Conservation (phyloP, 2,888 invertebrate species). For the Tineola bisselliella region DNA sequence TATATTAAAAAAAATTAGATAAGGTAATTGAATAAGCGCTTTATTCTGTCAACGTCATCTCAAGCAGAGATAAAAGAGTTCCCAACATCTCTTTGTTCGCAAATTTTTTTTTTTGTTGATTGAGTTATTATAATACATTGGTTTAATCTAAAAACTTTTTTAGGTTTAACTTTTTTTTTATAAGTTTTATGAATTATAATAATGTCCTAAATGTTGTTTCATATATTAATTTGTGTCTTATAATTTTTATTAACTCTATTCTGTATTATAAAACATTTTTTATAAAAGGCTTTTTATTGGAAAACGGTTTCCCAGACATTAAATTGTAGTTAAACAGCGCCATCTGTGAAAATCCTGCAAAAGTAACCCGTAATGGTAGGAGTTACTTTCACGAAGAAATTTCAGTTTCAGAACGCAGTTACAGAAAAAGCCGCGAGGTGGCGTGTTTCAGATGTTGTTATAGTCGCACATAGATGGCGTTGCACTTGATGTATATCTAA, state of each 20-base stretch:
- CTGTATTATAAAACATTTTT: no score
- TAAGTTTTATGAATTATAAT: no score
- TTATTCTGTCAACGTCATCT: background rate
- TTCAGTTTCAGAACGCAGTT: background rate
- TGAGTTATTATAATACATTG: background rate
- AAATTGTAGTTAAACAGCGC: background rate
- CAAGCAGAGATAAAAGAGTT: background rate
- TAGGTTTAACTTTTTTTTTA: background rate
- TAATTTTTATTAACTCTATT: no score
- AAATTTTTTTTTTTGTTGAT: background rate
- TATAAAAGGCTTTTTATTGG: no score
- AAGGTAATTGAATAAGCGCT: background rate
- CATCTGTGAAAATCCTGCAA: background rate
- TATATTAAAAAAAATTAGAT: background rate
- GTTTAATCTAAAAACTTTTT: background rate
- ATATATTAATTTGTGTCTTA: no score
- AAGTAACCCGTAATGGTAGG: background rate
- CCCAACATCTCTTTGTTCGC: background rate
- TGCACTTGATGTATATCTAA: background rate
- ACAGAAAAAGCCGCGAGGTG: background rate
- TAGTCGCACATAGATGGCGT: background rate
- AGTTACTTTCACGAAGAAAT: background rate
- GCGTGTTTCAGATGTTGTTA: background rate
- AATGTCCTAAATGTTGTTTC: no score
- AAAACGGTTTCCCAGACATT: background rate